Evolutionary conservation across 2,113 vertebrate genomes (phyloP), one percentile per base, ranked within the genome.

Genomic region (Sardina pilchardus): DNA sequence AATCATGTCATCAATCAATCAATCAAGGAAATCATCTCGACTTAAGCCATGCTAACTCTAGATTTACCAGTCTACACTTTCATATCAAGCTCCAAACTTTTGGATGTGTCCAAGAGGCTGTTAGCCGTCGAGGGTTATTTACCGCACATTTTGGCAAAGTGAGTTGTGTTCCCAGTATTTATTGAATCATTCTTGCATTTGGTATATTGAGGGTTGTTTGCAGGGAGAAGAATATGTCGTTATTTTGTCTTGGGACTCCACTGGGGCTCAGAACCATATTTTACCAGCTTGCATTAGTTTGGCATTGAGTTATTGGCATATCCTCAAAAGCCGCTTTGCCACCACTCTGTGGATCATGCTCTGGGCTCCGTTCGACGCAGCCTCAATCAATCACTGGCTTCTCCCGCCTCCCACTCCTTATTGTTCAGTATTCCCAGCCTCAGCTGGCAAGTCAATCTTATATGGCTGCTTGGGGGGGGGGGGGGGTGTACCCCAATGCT

Each of bases 331-430:
- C 89, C 91, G 86, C 85, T 85, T 75, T 24, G 89, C 88, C 81
- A 21, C 92, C 81, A 90, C 90, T 86, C 86, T 39, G 82, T 36
- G 26, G 10, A 34, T 78, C 34, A 34, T 36, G 71, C 34, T 78
- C 71, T 78, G 71, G 71, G 71, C 71, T 17, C 3, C 2, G 71
- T 89, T 91, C 80, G 86, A 84, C 90, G 89, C 88, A 91, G 88
- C 89, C 86, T 87, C 87, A 83, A 94, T 93, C 91, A 93, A 92
- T 94, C 93, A 91, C 90, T 83, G 87, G 90, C 88, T 90, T 90
- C 85, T 44, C 45, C 89, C 88, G 89, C 88, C 87, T 89, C 85
- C 89, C 87, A 12, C 14, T 88, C 84, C 84, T 85, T 5, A 85
- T 88, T 48, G 71, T 84, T 81, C 81, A 89, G 83, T 82, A 89